Percentiles rank a stretch among this genome's conserved stretches.
These are phyloP conservation scores for Tauraco erythrolophus DNA, from an alignment of 2,113 vertebrate species.

Conservation along the genomic window DNA sequence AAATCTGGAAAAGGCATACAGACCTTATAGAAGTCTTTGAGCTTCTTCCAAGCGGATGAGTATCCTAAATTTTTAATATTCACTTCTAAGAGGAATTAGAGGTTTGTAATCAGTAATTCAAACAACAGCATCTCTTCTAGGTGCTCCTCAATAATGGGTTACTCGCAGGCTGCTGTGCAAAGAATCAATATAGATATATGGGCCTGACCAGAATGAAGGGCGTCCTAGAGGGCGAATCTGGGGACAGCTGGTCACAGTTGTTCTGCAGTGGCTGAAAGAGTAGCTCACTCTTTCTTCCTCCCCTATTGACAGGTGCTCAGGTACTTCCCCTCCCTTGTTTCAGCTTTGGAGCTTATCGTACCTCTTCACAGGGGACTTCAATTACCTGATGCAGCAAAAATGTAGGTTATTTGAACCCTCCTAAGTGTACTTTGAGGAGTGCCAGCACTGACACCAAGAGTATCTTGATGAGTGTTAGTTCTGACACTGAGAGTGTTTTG, in stretches of 20 bases:
- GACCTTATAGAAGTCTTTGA: not conserved
- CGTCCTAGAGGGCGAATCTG: not conserved
- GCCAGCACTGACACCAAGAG: not conserved
- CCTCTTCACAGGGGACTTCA: not conserved
- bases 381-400: not conserved
- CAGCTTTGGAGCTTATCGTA: not conserved
- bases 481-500: not conserved
- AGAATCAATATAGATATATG: not conserved
- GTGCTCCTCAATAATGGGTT: not conserved
- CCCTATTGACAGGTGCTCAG: not conserved
- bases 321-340: not conserved
- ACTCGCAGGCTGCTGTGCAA: not conserved
- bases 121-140: not conserved
- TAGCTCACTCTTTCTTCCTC: not conserved
- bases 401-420: not conserved
- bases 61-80: not conserved
- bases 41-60: not conserved
- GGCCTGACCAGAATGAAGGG: not conserved
- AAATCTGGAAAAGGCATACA: not conserved
- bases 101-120: not conserved
- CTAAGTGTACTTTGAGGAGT: not conserved
- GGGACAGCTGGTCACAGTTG: rapidly evolving
- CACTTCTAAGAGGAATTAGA: not conserved
- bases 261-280: not conserved
- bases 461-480: not conserved